Base-by-base conservation (phyloP, 2,888 invertebrate genomes). In the Trichogramma evanescens region DNA sequence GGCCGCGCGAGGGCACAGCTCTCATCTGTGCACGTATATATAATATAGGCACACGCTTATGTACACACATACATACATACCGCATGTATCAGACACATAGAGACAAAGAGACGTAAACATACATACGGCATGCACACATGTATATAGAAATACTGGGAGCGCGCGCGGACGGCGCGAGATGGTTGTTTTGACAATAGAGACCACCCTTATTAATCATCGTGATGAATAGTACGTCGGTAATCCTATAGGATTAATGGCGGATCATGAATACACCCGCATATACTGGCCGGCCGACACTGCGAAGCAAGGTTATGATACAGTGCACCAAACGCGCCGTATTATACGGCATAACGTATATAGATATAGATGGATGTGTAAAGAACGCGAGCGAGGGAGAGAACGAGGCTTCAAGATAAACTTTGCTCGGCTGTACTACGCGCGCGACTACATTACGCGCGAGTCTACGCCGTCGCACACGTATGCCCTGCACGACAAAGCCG, bases 181-280 rank as follows among this genome's bases (percentile, higher is more conserved):
- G n/a, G 49, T 54, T 43, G 44, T 10, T 63, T 59, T 59, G 57
- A 59, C 54, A 59, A 9, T 49, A 26, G 26, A 26, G 26, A 10
- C 40, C 13, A 4, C 49, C 57, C 56, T 59, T 54, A 42, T 51
- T 59, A 59, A 59, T 59, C 54, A 59, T 59, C 46, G 44, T 59
- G 63, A 63, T 59, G 59, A 63, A 59, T 63, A 39, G 57, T 52
- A 50, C 43, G 54, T 54, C 49, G 50, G 54, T 63, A 63, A 63
- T 63, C 59, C 63, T 26, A 26, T 26, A 52, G 59, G 51, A 59
- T 63, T 63, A 63, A 63, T 57, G 54, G 44, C 48, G 57, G 56
- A 59, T 63, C 57, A 59, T 55, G 57, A 55, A 59, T 62, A 53
- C 50, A 41, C 42, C 50, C 41, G 38, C 10, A 41, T 7, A n/a